Conservation (phyloP, 2,797 vertebrate species). For the Crossoptilon crossoptilon region DNA sequence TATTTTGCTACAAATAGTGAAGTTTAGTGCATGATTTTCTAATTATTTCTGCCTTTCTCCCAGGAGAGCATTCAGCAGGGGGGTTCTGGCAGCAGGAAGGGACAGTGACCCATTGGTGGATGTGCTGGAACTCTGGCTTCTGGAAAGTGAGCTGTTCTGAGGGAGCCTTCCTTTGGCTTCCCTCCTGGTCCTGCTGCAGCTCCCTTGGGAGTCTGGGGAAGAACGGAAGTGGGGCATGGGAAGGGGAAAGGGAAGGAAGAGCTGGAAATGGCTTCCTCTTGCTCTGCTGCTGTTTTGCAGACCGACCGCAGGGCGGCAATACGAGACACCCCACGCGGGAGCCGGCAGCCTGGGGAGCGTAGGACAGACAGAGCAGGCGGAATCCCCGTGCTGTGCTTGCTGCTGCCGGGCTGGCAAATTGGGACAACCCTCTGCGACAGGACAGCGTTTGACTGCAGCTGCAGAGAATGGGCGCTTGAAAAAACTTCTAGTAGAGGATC, state of each 20-base stretch:
- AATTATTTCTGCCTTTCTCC: neutral
- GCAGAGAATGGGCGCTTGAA: neutral
- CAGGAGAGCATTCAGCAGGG: neutral
- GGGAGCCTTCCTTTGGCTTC: neutral
- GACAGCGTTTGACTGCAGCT: neutral
- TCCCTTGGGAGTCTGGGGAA: neutral
- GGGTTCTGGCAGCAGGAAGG: neutral
- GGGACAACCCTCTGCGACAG: neutral
- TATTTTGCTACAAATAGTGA: neutral
- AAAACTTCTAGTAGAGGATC: neutral
- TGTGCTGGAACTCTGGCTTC: neutral
- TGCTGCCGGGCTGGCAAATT: neutral
- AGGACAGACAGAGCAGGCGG: neutral
- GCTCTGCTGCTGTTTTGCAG: slow-evolving; percentile 12
- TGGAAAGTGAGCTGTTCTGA: neutral
- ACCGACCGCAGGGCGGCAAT: slow-evolving; percentile 20
- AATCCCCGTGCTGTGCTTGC: neutral
- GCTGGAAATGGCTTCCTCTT: slow-evolving; percentile 45
- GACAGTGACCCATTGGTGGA: neutral
- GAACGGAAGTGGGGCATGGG: neutral
- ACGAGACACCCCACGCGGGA: neutral
- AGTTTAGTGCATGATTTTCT: neutral
- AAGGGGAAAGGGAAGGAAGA: neutral
- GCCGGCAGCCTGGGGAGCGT: neutral
- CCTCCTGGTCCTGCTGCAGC: neutral